Evolutionary conservation across 2,797 vertebrate species (phyloP).

Genomic region (Gallirallus australis): DNA sequence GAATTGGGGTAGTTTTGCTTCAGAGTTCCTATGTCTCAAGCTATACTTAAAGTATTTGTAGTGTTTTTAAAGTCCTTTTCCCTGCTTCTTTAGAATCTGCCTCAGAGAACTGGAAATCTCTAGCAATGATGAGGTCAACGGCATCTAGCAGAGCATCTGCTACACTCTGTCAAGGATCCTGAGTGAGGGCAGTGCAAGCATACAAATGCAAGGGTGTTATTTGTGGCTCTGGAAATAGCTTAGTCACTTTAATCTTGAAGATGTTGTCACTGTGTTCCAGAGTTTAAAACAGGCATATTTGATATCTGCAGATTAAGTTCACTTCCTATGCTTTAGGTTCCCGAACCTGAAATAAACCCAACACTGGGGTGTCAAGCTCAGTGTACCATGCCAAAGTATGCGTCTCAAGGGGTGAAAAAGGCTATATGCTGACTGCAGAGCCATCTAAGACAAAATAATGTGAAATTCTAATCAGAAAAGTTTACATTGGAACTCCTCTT

Average conservation of each 20-base stretch:
- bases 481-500: not conserved
- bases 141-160: not conserved
- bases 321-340: not conserved
- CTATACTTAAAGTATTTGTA: not conserved
- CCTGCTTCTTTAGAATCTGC: not conserved
- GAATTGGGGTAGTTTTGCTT: not conserved
- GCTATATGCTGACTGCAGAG: not conserved
- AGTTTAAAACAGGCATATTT: not conserved
- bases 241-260: not conserved
- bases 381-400: not conserved
- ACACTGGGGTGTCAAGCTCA: fast-evolving
- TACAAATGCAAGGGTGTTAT: not conserved
- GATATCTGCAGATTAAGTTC: not conserved
- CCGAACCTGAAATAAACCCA: not conserved
- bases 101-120: not conserved
- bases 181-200: not conserved
- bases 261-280: not conserved
- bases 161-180: not conserved
- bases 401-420: not conserved
- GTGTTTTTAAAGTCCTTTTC: not conserved
- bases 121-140: not conserved
- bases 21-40: not conserved
- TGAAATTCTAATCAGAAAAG: not conserved
- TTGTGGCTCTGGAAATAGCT: not conserved
- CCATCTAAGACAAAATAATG: not conserved